Evolutionary conservation across 2,797 vertebrate genomes (phyloP), one percentile per base, ranked within the genome.

Genomic region (Taeniopygia guttata): DNA sequence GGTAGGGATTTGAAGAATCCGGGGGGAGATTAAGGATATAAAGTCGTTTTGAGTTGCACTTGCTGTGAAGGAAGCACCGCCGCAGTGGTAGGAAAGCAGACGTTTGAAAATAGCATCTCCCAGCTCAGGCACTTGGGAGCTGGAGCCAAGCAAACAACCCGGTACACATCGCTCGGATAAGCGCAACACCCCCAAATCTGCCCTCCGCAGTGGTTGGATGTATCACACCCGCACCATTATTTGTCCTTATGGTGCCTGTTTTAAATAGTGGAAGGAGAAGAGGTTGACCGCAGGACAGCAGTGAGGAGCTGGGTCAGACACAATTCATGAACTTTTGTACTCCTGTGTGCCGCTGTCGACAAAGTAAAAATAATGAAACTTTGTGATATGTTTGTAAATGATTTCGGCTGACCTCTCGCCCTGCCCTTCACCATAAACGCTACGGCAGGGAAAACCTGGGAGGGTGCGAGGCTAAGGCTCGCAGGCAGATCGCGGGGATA

Each of bases 331-430:
- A 99, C 98, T 98, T 98, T 98, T 98, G 98, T 98, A 97, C 98
- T 98, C 98, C 97, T 98, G 96, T 98, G 94, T 98, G 97, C 97
- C 97, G 98, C 98, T 99, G 98, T 99, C 98, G 97, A 81, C 97
- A 96, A 97, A 96, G 95, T 95, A 96, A 98, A 98, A 99, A 99
- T 98, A 99, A 99, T 99, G 98, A 98, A 99, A 98, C 97, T 98
- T 99, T 97, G 97, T 98, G 98, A 98, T 98, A 98, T 98, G 97
- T 98, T 99, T 99, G 98, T 98, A 98, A 99, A 99, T 99, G 98
- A 98, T 99, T 99, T 97, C 54, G 93, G 96, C 96, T 99, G 98
- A 99, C 99, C 99, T 98, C 95, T 97, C 95, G 97, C 98, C 98
- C 98, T 98, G 97, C 97, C 97, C 98, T 98, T 98, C 97, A 98